Percentiles rank a stretch among this genome's conserved stretches.
Conservation (phyloP, 2,113 vertebrate genomes). For the Chrysemys picta region DNA sequence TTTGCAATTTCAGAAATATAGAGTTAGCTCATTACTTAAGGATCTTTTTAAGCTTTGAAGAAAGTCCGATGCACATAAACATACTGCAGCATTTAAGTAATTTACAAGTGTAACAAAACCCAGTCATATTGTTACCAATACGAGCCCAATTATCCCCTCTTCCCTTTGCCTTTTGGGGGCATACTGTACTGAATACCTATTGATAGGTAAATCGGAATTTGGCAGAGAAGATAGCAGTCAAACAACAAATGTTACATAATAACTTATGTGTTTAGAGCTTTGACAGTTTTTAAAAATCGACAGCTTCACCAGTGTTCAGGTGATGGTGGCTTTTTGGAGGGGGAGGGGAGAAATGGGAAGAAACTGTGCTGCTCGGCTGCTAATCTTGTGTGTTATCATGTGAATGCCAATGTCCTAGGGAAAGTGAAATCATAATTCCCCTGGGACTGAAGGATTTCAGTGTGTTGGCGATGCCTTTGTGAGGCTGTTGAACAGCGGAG, state of each 20-base stretch:
- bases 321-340: background rate
- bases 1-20: background rate
- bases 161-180: background rate
- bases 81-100: background rate
- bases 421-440: slow-evolving; percentile 70
- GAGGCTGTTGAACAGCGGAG: slow-evolving; percentile 71
- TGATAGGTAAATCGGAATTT: background rate
- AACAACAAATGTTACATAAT: background rate
- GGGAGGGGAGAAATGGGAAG: background rate
- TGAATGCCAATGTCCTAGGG: slow-evolving; percentile 8
- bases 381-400: background rate
- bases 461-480: slow-evolving; percentile 53
- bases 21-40: background rate
- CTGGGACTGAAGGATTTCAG: slow-evolving; percentile 39
- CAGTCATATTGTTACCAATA: background rate
- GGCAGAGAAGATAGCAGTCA: background rate
- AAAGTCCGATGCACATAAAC: background rate
- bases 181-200: slow-evolving; percentile 1
- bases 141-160: background rate
- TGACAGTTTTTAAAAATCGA: background rate
- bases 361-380: background rate
- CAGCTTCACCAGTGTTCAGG: slow-evolving; percentile 12
- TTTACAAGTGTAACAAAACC: background rate
- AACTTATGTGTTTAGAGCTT: background rate
- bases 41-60: background rate